These are phyloP conservation scores for Brachypterus glaber DNA, from an alignment of 2,888 invertebrate genomes.

Conservation along the genomic window DNA sequence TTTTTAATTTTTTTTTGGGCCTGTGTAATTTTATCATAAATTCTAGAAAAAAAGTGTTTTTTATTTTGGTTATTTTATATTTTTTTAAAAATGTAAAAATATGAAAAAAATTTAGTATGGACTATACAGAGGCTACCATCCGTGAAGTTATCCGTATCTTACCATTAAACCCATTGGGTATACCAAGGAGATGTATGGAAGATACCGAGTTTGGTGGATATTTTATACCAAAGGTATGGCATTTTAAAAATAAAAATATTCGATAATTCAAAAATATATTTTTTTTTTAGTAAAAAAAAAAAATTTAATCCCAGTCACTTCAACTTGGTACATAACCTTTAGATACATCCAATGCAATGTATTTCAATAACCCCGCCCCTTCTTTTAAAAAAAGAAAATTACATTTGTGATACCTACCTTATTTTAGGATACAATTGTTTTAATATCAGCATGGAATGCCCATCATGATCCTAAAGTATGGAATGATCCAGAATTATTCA, in stretches of 20 bases:
- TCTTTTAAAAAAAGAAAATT: neutral
- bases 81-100: neutral
- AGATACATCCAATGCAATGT: too few species aligned
- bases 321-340: too few species aligned
- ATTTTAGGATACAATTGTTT: slow-evolving; percentile 20
- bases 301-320: too few species aligned
- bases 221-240: slow-evolving; percentile 63
- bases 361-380: too few species aligned
- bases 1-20: too few species aligned
- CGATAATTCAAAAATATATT: too few species aligned
- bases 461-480: slow-evolving; percentile 50
- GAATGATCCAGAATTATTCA: slow-evolving; percentile 56
- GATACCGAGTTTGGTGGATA: slow-evolving; percentile 61
- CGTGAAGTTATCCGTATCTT: slow-evolving; percentile 37
- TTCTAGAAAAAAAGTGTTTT: too few species aligned
- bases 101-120: slow-evolving; percentile 30
- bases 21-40: too few species aligned
- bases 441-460: slow-evolving; percentile 38
- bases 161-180: slow-evolving; percentile 36
- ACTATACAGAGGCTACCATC: slow-evolving; percentile 40
- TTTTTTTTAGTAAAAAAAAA: too few species aligned
- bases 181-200: slow-evolving; percentile 48
- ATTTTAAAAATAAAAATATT: too few species aligned
- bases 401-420: neutral
- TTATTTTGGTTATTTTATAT: too few species aligned